Evolutionary conservation across 2,888 invertebrate species (phyloP).

Genomic region (Microctonus brassicae): DNA sequence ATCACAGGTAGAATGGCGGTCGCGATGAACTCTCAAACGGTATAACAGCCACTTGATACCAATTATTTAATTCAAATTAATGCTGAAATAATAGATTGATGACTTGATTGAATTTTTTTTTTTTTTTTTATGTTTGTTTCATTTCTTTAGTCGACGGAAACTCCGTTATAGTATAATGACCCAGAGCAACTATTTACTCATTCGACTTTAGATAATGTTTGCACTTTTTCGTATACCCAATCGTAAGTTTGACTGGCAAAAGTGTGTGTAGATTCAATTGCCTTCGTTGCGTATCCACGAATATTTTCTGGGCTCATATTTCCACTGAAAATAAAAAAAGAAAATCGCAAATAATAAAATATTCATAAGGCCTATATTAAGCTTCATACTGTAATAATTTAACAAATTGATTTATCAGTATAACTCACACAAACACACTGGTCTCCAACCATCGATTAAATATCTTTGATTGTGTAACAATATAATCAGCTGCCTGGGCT

Average conservation of each 20-base stretch:
- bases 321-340: conserved; percentile 74
- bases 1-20: conserved; percentile 67
- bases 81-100: conserved; percentile 54
- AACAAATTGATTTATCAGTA: conserved; percentile 16
- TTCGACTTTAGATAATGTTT: conserved; percentile 80
- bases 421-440: conserved; percentile 84
- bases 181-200: conserved; percentile 59
- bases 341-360: not conserved
- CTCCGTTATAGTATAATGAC: conserved; percentile 30
- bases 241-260: conserved; percentile 79
- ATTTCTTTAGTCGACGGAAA: conserved; percentile 34
- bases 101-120: conserved; percentile 6
- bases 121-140: conserved; percentile 11
- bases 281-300: conserved; percentile 77
- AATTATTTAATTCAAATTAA: conserved; percentile 58
- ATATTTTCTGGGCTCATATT: conserved; percentile 83
- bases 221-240: conserved; percentile 85
- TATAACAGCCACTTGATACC: conserved; percentile 48
- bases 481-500: conserved; percentile 54
- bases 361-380: too few relatives aligned
- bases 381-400: not conserved
- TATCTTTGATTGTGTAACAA: conserved; percentile 54
- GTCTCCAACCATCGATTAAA: conserved; percentile 76
- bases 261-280: conserved; percentile 78
- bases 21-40: conserved; percentile 49